Conservation (phyloP, 2,113 vertebrate species). For the Otolemur garnettii region DNA sequence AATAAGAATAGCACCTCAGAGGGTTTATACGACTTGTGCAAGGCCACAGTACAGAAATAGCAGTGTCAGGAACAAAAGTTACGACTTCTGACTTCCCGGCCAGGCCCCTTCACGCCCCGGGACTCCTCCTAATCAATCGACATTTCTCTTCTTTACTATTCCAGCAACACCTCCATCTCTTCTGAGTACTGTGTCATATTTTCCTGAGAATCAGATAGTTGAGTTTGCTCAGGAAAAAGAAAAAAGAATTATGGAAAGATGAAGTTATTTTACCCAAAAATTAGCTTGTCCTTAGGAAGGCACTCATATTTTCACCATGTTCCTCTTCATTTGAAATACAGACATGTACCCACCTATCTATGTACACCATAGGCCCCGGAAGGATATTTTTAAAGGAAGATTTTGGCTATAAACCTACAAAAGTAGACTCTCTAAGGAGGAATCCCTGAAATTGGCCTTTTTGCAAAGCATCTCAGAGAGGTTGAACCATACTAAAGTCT, state of each 20-base stretch:
- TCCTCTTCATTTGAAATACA: neutral
- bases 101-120: neutral
- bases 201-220: neutral
- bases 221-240: neutral
- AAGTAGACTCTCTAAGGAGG: neutral
- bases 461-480: neutral
- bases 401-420: neutral
- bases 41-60: neutral
- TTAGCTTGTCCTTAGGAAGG: neutral
- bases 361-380: fast-evolving
- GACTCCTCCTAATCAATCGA: neutral
- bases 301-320: neutral
- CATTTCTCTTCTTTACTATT: neutral
- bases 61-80: neutral
- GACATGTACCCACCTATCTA: neutral
- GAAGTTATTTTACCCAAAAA: neutral
- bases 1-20: neutral
- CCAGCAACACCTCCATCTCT: neutral
- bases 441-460: neutral
- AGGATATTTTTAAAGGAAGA: slow-evolving; percentile 16
- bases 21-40: neutral
- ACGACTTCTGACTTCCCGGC: neutral
- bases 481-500: neutral
- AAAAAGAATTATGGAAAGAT: neutral
- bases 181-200: neutral